Conservation (phyloP, 2,888 invertebrate genomes). For the Diarsia mendica region DNA sequence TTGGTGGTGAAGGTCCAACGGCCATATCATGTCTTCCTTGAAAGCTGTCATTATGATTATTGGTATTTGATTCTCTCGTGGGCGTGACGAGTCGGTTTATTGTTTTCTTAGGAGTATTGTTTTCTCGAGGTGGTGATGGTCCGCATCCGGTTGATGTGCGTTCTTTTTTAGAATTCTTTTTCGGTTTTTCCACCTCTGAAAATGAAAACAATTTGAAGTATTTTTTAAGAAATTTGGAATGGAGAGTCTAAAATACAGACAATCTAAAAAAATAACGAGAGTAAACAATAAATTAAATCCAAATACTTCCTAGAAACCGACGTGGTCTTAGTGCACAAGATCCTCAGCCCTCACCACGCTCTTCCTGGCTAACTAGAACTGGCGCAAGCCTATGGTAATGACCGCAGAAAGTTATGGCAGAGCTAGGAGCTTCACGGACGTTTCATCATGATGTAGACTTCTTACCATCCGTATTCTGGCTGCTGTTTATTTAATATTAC, state of each 20-base stretch:
- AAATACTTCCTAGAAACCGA: constrained; percentile 2
- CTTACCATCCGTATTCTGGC: too few species aligned
- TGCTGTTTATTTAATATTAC: too few species aligned
- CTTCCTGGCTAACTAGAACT: too few species aligned
- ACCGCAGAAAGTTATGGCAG: too few species aligned
- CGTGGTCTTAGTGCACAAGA: too few species aligned
- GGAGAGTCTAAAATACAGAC: background rate
- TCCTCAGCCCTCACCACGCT: too few species aligned
- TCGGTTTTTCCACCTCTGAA: constrained; percentile 70
- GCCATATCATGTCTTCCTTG: constrained; percentile 81
- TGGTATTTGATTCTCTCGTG: constrained; percentile 78
- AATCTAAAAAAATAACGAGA: background rate
- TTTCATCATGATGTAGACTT: too few species aligned
- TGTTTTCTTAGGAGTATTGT: constrained; percentile 65
- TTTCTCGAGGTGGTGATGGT: constrained; percentile 91
- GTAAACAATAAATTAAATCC: constrained; percentile 7
- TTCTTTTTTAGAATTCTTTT: constrained; percentile 78
- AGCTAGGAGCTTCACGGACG: too few species aligned
- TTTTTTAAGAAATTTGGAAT: constrained; percentile 9
- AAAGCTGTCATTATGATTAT: constrained; percentile 57
- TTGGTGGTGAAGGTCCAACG: constrained; percentile 85
- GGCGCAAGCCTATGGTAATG: too few species aligned
- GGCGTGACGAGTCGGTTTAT: constrained; percentile 84
- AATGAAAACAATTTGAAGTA: constrained; percentile 21
- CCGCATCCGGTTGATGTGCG: constrained; percentile 91